A percentile compares a stretch with the other conserved stretches of the same genome.
Conservation (phyloP, 2,888 invertebrate genomes). For the Eupithecia inturbata region DNA sequence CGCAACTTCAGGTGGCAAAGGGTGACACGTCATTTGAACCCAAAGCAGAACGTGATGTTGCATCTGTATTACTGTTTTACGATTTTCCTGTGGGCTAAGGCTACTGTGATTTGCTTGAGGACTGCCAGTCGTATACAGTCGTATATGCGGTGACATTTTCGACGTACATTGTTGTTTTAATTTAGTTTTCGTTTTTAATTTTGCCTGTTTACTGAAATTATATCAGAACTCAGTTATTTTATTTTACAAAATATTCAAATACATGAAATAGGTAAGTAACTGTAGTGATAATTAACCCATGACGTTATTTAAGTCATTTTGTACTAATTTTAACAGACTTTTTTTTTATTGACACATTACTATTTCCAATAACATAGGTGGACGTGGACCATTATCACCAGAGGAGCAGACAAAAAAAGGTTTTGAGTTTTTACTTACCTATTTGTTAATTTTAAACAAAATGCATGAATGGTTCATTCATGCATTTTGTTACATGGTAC, state of each 20-base stretch:
- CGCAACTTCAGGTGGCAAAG: slow-evolving; percentile 58
- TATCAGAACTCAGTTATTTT: background rate
- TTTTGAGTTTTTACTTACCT: background rate
- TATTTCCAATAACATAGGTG: background rate
- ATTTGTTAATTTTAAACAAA: background rate
- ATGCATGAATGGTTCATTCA: background rate
- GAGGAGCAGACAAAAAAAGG: background rate
- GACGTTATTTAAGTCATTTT: background rate
- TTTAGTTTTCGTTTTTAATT: slow-evolving; percentile 15
- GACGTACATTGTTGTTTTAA: background rate
- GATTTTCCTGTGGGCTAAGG: slow-evolving; percentile 68
- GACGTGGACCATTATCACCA: background rate
- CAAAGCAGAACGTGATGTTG: slow-evolving; percentile 66
- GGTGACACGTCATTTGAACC: slow-evolving; percentile 67
- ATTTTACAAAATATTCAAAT: background rate
- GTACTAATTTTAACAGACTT: background rate
- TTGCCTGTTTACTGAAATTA: background rate
- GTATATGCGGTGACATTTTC: slow-evolving; percentile 43
- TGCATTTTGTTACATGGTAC: no score
- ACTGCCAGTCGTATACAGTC: slow-evolving; percentile 47
- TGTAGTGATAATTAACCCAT: background rate
- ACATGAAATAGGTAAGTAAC: background rate
- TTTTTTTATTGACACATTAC: background rate
- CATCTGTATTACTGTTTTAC: slow-evolving; percentile 69
- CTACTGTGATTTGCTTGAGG: slow-evolving; percentile 36